Conservation (phyloP, 2,888 invertebrate species). For the Lasius fuliginosus region DNA sequence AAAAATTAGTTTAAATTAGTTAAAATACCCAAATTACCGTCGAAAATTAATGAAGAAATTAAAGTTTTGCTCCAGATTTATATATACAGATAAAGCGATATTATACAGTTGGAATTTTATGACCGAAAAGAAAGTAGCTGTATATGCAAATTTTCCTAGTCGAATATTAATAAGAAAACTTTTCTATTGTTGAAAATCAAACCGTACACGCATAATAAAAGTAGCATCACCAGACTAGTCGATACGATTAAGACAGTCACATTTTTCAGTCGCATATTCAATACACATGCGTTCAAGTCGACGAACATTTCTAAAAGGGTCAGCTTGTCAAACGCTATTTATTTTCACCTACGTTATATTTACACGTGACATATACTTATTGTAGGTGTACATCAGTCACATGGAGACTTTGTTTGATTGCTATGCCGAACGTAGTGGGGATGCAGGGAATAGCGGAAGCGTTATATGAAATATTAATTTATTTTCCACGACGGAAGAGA, state of each 20-base stretch:
- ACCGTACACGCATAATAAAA: too few species aligned
- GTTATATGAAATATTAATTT: slow-evolving; percentile 9
- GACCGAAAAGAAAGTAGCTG: background rate
- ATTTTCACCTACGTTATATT: background rate
- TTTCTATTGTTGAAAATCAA: too few species aligned
- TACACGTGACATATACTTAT: slow-evolving; percentile 5
- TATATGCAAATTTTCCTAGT: too few species aligned
- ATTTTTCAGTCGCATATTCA: background rate
- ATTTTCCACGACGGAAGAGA: background rate
- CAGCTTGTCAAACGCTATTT: background rate
- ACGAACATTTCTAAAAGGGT: background rate
- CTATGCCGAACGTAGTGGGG: background rate
- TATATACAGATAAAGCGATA: background rate
- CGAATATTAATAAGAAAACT: too few species aligned
- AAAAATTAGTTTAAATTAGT: background rate
- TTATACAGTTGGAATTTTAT: background rate
- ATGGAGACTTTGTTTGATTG: background rate
- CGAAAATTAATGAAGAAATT: background rate
- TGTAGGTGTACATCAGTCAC: background rate
- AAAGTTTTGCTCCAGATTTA: background rate
- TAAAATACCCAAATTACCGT: background rate
- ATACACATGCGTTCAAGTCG: background rate
- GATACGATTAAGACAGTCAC: background rate
- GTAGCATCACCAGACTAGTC: background rate
- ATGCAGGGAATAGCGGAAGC: background rate